Evolutionary conservation across 2,113 vertebrate species (phyloP), one percentile per base, ranked within the genome.

Genomic region (Pycnonotus jocosus): DNA sequence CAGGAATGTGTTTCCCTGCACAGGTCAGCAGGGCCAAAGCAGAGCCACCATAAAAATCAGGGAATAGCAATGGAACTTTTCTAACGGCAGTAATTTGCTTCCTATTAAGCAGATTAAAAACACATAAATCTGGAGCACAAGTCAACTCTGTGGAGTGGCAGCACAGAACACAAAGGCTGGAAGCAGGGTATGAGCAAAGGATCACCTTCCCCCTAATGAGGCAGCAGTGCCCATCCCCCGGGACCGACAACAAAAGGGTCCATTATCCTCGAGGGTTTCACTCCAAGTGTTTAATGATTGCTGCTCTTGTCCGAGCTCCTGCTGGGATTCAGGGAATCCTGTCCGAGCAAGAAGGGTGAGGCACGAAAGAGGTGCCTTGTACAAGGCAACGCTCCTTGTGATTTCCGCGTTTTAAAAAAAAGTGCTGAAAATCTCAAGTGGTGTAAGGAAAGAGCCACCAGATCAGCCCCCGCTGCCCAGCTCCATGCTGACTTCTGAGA

Each of bases 181-280:
- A 51, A 93, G 42, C 6, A 20, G 73, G 31, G 35, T 27, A 40
- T 77, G 78, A 74, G 90, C 50, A 54, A 44, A 64, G 23, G 27
- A 86, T 83, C 74, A 53, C 82, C 81, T 81, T 77, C 58, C 38
- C 62, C 51, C 81, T 84, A 92, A 88, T 10, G 53, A 94, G 86
- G 23, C n/a, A 79, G 77, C 83, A 68, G 61, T 1, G 45, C 86
- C 60, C 77, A 58, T 88, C 45, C 58, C 66, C 86, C 27, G 31
- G 76, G 22, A 74, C 17, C 1, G 6, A 40, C 79, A 61, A 90
- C 87, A 90, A 90, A 83, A 57, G 64, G 87, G 10, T 42, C 81
- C 66, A 35, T 92, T 89, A 71, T 89, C 70, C 50, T 7, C n/a
- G 0, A 22, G 44, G 57, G 7, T 58, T 66, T 62, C 17, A 30